A percentile compares a stretch with the other conserved stretches of the same genome.
These are phyloP conservation scores for Drosophila asahinai DNA, from an alignment of 1,140 invertebrate genomes.

Conservation along the genomic window DNA sequence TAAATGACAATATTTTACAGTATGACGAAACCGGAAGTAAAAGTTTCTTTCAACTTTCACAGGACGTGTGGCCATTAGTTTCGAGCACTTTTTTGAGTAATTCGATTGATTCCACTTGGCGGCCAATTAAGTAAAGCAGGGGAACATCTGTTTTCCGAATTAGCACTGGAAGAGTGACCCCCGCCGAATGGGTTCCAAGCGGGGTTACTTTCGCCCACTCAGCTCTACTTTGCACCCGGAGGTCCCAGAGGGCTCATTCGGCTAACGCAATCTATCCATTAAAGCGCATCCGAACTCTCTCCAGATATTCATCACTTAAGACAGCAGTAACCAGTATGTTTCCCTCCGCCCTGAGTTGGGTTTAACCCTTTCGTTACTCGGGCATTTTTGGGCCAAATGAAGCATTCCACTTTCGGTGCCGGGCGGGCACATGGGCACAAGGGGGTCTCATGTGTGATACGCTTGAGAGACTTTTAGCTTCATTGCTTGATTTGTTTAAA, in stretches of 20 bases:
- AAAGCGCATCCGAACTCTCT: constrained; percentile 52
- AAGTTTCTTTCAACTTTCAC: background rate
- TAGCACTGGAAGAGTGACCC: constrained; percentile 25
- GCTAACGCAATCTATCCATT: constrained; percentile 50
- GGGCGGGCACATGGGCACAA: constrained; percentile 25
- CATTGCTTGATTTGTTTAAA: constrained; percentile 83
- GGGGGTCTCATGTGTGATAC: constrained; percentile 65
- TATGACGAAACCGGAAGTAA: background rate
- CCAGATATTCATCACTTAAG: constrained; percentile 76
- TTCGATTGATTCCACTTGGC: constrained; percentile 46
- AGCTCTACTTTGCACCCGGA: background rate
- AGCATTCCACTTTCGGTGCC: constrained; percentile 51
- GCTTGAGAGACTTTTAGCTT: constrained; percentile 80
- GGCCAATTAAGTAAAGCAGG: constrained; percentile 46
- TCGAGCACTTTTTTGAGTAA: constrained; percentile 4
- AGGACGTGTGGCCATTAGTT: background rate
- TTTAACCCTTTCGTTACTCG: constrained; percentile 43
- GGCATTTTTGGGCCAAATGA: constrained; percentile 73
- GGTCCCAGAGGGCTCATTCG: constrained; percentile 41
- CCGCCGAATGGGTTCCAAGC: background rate
- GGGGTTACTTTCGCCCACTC: constrained; percentile 18
- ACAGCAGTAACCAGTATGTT: constrained; percentile 46
- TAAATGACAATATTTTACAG: background rate
- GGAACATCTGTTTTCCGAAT: constrained; percentile 51
- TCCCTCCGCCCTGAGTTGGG: background rate